Evolutionary conservation across 2,113 vertebrate genomes (phyloP).

Genomic region (Damaliscus lunatus): DNA sequence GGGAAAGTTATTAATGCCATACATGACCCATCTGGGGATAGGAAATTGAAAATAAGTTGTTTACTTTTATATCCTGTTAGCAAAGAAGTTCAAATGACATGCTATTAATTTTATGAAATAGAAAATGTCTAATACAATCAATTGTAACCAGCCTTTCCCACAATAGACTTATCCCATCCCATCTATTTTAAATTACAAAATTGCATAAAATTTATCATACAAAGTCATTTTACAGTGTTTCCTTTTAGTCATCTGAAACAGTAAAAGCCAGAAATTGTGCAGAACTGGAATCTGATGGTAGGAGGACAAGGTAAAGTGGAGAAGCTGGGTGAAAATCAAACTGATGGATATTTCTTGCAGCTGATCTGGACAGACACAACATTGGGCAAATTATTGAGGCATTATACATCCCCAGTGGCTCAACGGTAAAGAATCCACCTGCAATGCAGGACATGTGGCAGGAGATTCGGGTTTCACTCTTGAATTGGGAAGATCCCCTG

Average conservation of each 20-base stretch:
- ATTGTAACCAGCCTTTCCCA: background rate
- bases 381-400: background rate
- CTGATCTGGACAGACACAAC: background rate
- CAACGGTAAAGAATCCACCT: background rate
- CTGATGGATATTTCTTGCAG: background rate
- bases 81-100: slow-evolving; percentile 44
- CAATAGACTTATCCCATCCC: background rate
- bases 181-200: slow-evolving; percentile 34
- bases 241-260: background rate
- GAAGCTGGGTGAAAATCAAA: background rate
- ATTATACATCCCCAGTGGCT: background rate
- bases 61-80: slow-evolving; percentile 54
- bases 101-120: slow-evolving; percentile 65
- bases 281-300: background rate
- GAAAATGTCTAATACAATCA: slow-evolving; percentile 57
- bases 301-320: background rate
- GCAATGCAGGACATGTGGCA: background rate
- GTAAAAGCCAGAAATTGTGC: background rate
- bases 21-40: slow-evolving; percentile 5
- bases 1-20: slow-evolving; percentile 27
- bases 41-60: slow-evolving; percentile 62
- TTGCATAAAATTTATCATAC: background rate
- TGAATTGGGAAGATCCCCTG: background rate
- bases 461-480: background rate
- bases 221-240: background rate